phyloP scores from a whole-genome alignment of 2,113 vertebrate species.

The Archilochus colubris region DNA sequence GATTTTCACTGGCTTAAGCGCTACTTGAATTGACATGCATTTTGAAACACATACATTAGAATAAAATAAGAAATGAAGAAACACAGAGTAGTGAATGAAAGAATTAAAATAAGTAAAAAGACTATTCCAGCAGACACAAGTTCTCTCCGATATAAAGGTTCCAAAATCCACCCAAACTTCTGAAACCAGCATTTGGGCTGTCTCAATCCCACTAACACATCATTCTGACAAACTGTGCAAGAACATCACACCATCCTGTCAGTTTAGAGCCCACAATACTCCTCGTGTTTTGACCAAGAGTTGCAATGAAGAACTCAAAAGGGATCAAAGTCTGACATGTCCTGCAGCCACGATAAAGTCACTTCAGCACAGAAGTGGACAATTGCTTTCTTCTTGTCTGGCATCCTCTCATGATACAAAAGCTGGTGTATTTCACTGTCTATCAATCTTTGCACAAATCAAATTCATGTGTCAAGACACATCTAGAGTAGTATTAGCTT shows the following conservation, averaged over 20 bases:
- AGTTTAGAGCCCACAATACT: background rate
- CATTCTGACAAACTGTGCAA: background rate
- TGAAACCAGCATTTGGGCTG: background rate
- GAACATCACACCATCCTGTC: background rate
- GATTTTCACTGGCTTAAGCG: background rate
- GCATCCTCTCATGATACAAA: accelerated
- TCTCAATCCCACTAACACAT: background rate
- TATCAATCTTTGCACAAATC: background rate
- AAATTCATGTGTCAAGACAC: background rate
- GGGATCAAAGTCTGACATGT: background rate
- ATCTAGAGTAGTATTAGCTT: background rate
- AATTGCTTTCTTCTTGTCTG: accelerated
- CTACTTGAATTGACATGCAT: slow-evolving; percentile 29
- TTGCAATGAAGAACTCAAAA: background rate
- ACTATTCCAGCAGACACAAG: background rate
- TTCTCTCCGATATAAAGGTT: background rate
- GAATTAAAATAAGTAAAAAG: background rate
- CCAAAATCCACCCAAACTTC: background rate
- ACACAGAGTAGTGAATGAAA: background rate
- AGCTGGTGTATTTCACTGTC: background rate
- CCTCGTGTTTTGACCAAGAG: background rate
- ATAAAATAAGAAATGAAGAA: background rate
- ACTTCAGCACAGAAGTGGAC: background rate
- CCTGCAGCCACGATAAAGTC: background rate
- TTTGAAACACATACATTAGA: background rate